These are phyloP conservation scores for Litoditis marina DNA, from an alignment of 2,888 invertebrate genomes.

Conservation along the genomic window DNA sequence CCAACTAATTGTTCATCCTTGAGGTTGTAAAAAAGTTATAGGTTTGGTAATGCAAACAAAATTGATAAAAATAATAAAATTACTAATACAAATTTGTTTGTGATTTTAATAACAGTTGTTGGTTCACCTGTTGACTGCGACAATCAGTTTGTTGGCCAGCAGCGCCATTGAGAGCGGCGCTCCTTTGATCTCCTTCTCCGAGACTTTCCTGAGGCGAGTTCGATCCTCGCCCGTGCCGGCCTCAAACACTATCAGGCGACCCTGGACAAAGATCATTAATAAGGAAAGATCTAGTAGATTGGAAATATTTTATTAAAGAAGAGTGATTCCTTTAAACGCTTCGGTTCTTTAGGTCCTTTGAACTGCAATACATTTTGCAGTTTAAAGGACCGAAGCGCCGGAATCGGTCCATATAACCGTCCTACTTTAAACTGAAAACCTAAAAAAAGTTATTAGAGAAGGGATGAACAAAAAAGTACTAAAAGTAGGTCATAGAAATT, in stretches of 20 bases:
- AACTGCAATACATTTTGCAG: too few relatives aligned
- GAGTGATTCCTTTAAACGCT: too few relatives aligned
- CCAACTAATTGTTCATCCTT: background rate
- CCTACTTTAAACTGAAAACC: too few relatives aligned
- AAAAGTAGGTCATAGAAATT: too few relatives aligned
- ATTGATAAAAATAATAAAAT: background rate
- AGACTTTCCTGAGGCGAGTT: slow-evolving; percentile 70
- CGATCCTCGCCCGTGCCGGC: slow-evolving; percentile 29
- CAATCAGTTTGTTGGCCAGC: slow-evolving; percentile 91
- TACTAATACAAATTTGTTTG: background rate
- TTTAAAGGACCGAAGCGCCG: too few relatives aligned
- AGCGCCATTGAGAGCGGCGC: slow-evolving; percentile 71
- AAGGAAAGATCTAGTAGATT: too few relatives aligned
- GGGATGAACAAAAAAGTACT: too few relatives aligned
- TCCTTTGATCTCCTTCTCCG: slow-evolving; percentile 91
- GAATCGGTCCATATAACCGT: too few relatives aligned
- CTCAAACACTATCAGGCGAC: slow-evolving; percentile 52
- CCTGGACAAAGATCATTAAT: slow-evolving; percentile 39
- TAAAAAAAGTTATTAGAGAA: too few relatives aligned
- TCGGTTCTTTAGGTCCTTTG: too few relatives aligned
- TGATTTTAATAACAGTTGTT: too few relatives aligned
- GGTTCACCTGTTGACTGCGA: slow-evolving; percentile 82
- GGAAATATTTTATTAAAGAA: too few relatives aligned
- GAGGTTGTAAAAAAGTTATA: background rate
- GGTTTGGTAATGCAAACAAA: background rate